Base-by-base conservation (phyloP, 1,140 invertebrate species). In the Antheraea pernyi region DNA sequence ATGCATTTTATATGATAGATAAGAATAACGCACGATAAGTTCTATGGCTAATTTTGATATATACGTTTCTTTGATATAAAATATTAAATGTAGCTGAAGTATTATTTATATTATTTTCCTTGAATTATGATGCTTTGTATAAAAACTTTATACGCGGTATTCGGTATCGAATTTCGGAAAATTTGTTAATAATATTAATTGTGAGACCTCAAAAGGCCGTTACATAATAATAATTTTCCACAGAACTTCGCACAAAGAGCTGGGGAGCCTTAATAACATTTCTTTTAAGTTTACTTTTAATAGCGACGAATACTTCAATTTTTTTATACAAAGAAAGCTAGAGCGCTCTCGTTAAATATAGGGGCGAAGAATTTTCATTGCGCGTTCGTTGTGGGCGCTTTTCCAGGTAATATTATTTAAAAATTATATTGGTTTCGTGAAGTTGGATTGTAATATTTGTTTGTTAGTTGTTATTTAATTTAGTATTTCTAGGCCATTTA, bases 241-340 rank as follows among this genome's bases (percentile, higher is more conserved):
- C 0, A n/a, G 16, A 11, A 13, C 46, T 13, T 6, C 46, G 46
- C 46, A 53, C 46, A 53, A 53, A 53, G 46, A 53, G 16, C 46
- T 16, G 46, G 6, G 46, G 46, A 53, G 16, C 46, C 16, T 53
- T 53, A 53, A 53, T 53, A 53, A 53, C 10, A 53, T 53, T 53
- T 53, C 46, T 53, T 53, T 53, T n/a, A 53, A 53, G 46, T 53
- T 53, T 53, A 6, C 46, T 53, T 53, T 53, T 53, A 53, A 53
- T 53, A 53, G 46, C 46, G 46, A 11, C 16, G 46, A 16, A 53
- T 16, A 53, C 11, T n/a, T 13, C 8, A 42, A 53, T 16, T 53
- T 53, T 53, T 53, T 53, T 53, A 13, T 53, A 53, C 46, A 53
- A 53, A 53, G 46, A 53, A 53, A 5, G 46, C 16, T 53, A 42